phyloP scores from a whole-genome alignment of 2,888 invertebrate species.

The Yponomeuta evonymella region DNA sequence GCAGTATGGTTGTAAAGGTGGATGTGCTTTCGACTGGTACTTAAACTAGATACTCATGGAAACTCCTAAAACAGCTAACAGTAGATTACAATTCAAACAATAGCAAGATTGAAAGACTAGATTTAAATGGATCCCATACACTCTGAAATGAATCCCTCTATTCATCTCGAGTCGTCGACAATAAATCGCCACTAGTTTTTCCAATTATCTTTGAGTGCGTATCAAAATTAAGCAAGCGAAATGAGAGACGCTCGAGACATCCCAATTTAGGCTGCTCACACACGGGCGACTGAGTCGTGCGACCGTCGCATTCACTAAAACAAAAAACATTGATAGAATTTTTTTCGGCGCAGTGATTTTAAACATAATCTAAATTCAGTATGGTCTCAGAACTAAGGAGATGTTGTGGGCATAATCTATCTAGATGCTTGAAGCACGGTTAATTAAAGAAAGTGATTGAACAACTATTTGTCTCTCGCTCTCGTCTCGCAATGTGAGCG shows the following conservation, averaged over 20 bases:
- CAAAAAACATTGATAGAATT: no score
- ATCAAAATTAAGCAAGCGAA: constrained; percentile 10
- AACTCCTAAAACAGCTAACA: not conserved
- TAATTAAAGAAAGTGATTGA: no score
- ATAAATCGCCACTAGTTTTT: constrained; percentile 4
- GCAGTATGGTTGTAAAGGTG: no score
- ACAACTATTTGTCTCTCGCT: no score
- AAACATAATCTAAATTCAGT: no score
- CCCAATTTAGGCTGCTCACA: not conserved
- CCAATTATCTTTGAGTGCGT: constrained; percentile 6
- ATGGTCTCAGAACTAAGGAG: no score
- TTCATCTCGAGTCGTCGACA: not conserved
- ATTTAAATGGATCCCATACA: not conserved
- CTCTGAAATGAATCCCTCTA: constrained; percentile 2
- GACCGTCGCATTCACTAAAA: not conserved
- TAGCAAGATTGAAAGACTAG: not conserved
- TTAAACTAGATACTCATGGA: no score
- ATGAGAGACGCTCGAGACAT: constrained; percentile 5
- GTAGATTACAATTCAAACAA: not conserved
- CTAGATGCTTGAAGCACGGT: no score
- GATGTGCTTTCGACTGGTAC: no score
- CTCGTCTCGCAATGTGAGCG: no score
- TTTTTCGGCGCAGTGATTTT: no score
- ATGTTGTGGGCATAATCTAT: no score
- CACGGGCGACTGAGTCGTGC: not conserved